Conservation (phyloP, 2,113 vertebrate genomes). For the Passer montanus region DNA sequence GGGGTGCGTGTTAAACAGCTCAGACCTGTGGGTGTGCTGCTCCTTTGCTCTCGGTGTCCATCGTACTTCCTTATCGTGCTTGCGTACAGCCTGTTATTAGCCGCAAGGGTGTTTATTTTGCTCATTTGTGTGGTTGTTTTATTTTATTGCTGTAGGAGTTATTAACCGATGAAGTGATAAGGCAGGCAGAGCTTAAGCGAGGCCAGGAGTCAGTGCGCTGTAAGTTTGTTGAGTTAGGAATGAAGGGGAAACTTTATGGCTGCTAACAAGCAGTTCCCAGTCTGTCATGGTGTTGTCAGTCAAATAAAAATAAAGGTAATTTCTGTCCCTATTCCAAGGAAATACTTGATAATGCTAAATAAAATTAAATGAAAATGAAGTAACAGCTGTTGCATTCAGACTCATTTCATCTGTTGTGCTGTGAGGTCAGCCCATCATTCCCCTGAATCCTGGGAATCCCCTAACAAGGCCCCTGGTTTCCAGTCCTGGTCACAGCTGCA, state of each 20-base stretch:
- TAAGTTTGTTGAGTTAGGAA: not conserved
- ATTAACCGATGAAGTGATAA: not conserved
- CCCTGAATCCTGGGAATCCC: not conserved
- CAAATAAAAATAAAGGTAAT: not conserved
- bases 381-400: not conserved
- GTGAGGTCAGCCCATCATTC: not conserved
- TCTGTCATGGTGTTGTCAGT: not conserved
- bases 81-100: not conserved
- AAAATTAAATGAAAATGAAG: not conserved
- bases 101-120: not conserved
- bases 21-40: not conserved
- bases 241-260: not conserved
- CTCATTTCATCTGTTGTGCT: fast-evolving
- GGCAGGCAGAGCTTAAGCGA: not conserved
- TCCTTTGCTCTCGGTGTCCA: not conserved
- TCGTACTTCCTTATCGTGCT: not conserved
- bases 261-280: not conserved
- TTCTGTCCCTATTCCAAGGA: not conserved
- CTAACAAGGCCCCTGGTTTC: not conserved
- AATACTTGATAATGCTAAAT: not conserved
- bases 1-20: too few relatives aligned
- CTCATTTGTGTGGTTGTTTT: not conserved
- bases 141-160: not conserved
- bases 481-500: not conserved
- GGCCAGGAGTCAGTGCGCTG: too few relatives aligned